phyloP scores from a whole-genome alignment of 1,140 invertebrate genomes.

The Drosophila mayri region DNA sequence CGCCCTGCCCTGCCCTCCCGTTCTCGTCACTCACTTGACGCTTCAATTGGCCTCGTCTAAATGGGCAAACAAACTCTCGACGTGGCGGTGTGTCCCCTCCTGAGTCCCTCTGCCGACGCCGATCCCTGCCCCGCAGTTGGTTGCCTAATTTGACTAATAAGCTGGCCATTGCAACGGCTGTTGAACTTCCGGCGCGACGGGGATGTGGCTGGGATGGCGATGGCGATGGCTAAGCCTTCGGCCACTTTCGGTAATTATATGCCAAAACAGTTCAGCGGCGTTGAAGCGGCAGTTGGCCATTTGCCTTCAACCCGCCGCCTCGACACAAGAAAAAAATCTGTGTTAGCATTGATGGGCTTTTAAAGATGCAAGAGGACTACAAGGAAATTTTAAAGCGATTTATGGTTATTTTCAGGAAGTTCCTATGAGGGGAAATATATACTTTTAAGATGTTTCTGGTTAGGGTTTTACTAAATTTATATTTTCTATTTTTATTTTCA shows the following conservation, averaged over 20 bases:
- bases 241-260: slow-evolving; percentile 79
- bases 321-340: slow-evolving; percentile 10
- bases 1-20: not conserved
- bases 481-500: not conserved
- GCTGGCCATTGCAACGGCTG: slow-evolving; percentile 80
- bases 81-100: slow-evolving; percentile 29
- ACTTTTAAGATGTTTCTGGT: no score
- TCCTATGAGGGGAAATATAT: no score
- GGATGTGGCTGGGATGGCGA: slow-evolving; percentile 36
- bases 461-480: not conserved
- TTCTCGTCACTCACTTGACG: slow-evolving; percentile 76
- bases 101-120: not conserved
- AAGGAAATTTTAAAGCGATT: slow-evolving; percentile 1
- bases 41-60: slow-evolving; percentile 74
- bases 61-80: slow-evolving; percentile 69
- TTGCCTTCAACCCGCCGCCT: slow-evolving; percentile 3
- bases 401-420: not conserved
- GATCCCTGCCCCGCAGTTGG: slow-evolving; percentile 24
- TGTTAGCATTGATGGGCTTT: slow-evolving; percentile 8
- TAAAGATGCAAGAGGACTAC: not conserved
- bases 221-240: slow-evolving; percentile 42
- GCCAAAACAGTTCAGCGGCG: slow-evolving; percentile 69
- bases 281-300: slow-evolving; percentile 48
- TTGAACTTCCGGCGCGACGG: slow-evolving; percentile 69
- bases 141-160: slow-evolving; percentile 81